Conservation (phyloP, 2,888 invertebrate genomes). For the Drepana falcataria region DNA sequence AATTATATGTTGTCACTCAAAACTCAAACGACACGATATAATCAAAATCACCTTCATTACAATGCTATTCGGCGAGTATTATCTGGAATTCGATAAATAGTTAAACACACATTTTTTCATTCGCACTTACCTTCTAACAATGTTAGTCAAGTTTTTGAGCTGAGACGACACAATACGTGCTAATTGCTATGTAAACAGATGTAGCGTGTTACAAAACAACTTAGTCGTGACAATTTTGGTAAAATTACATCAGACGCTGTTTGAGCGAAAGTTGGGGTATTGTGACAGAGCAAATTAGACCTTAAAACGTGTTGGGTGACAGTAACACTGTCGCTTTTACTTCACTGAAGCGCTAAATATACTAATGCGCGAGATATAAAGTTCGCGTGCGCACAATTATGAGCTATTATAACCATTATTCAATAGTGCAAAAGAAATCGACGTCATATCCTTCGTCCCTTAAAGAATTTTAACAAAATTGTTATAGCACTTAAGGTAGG, state of each 20-base stretch:
- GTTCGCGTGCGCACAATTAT: no score
- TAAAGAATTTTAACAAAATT: no score
- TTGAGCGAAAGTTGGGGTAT: constrained; percentile 39
- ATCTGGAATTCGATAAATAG: constrained; percentile 12
- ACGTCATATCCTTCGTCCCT: no score
- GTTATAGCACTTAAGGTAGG: no score
- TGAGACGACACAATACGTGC: constrained; percentile 28
- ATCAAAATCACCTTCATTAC: constrained; percentile 36
- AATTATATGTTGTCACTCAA: no score
- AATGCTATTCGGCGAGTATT: constrained; percentile 37
- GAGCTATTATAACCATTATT: no score
- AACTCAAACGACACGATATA: constrained; percentile 1
- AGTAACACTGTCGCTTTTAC: not conserved
- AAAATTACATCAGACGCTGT: constrained; percentile 32
- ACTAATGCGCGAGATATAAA: no score
- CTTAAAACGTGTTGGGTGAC: constrained; percentile 14
- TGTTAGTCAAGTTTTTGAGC: constrained; percentile 18
- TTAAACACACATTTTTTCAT: constrained; percentile 41
- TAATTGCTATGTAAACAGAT: constrained; percentile 27
- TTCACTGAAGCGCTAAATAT: no score
- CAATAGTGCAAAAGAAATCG: no score
- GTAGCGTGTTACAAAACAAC: constrained; percentile 21
- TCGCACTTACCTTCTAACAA: constrained; percentile 34
- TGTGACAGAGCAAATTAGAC: constrained; percentile 46
- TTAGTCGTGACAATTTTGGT: constrained; percentile 21